A percentile compares a stretch with the other conserved stretches of the same genome.
phyloP scores from a whole-genome alignment of 2,888 invertebrate species.

The Drosophila borborema region DNA sequence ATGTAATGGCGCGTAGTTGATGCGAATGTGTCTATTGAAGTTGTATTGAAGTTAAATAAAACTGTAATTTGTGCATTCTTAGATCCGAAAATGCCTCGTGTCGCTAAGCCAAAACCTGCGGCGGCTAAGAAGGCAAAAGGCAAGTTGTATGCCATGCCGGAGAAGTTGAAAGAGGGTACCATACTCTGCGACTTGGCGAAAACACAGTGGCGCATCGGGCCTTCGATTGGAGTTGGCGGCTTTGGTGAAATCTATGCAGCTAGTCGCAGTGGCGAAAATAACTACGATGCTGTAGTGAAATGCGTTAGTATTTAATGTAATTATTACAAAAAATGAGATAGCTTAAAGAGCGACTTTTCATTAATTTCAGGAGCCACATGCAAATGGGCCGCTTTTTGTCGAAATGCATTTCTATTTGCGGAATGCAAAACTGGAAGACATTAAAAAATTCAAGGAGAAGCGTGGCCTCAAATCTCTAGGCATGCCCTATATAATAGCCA shows the following conservation, averaged over 20 bases:
- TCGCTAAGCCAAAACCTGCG: slow-evolving; percentile 59
- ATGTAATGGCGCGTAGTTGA: slow-evolving; percentile 43
- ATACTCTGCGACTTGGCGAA: slow-evolving; percentile 91
- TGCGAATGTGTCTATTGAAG: slow-evolving; percentile 11
- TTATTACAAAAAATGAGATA: not conserved
- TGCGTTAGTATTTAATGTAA: slow-evolving; percentile 87
- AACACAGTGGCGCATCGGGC: slow-evolving; percentile 93
- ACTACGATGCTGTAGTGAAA: slow-evolving; percentile 91
- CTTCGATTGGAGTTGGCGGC: slow-evolving; percentile 95
- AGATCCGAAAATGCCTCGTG: slow-evolving; percentile 70
- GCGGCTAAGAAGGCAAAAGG: slow-evolving; percentile 74
- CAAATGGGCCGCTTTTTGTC: slow-evolving; percentile 97
- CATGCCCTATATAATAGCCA: slow-evolving; percentile 93
- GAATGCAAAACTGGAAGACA: slow-evolving; percentile 89
- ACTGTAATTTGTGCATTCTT: slow-evolving; percentile 2
- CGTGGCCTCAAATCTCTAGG: slow-evolving; percentile 90
- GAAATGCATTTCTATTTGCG: slow-evolving; percentile 96
- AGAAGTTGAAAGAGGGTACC: slow-evolving; percentile 87
- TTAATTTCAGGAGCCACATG: slow-evolving; percentile 91
- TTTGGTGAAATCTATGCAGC: slow-evolving; percentile 97
- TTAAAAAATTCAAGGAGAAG: slow-evolving; percentile 86
- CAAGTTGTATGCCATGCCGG: slow-evolving; percentile 82
- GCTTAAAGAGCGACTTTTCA: not conserved
- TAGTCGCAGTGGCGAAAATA: slow-evolving; percentile 87
- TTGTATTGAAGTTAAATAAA: slow-evolving; percentile 3